Base-by-base conservation (phyloP, 1,140 invertebrate genomes). In the Macrotrachela quadricornifera region DNA sequence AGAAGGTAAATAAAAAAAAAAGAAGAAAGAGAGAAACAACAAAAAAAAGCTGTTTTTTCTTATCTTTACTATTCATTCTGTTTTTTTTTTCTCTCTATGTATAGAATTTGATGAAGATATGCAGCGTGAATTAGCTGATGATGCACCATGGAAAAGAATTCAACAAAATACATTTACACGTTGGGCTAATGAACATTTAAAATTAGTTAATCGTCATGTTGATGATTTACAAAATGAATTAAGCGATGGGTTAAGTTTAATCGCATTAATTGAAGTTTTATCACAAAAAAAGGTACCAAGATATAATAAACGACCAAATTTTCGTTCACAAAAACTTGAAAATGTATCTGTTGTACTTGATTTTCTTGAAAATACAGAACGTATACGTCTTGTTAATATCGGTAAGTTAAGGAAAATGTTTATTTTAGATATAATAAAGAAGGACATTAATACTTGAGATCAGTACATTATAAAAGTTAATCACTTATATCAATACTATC, bases 151-250 rank as follows among this genome's bases (percentile, higher is more conserved):
- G 82, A 85, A 85, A 69, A 75, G 79, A 59, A 87, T 86, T 52
- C 83, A 87, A 68, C 82, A 86, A 67, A 88, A 87, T 63, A 88
- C 85, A 37, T 87, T 88, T 64, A 86, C 84, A 43, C 73, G 83
- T 58, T 87, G 83, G 83, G 82, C 81, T 2, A 88, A 88, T 70
- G 82, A 88, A 61, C 82, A 83, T 63, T 69, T 87, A 36, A 83
- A 83, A 68, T 77, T 75, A n/a, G 78, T 77, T 21, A 75, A 78
- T 60, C 79, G 79, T 61, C 76, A 78, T 57, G 82, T 86, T 55
- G 75, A 72, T 38, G 81, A 81, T 68, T 66, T 88, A 61, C 54
- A 85, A 64, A 79, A 75, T 49, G 83, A 88, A 70, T 69, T 87
- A 17, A 78, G 79, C 42, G 83, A 88, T 66, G 83, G 85, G 16